Conservation (phyloP, 2,888 invertebrate species). For the Eupelmus urozonus region DNA sequence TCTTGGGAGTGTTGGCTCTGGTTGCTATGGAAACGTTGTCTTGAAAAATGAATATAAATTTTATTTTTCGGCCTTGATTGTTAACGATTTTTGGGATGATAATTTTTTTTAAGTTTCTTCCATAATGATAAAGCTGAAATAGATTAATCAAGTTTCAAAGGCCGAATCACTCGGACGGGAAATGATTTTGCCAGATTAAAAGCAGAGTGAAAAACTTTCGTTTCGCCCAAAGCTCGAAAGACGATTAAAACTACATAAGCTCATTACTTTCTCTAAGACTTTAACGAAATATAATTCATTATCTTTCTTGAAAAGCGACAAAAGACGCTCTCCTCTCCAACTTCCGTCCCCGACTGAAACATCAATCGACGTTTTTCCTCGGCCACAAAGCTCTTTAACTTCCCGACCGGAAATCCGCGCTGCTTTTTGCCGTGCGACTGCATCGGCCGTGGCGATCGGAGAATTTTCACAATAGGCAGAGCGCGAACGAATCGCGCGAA, state of each 20-base stretch:
- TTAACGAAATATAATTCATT: background rate
- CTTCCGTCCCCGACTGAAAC: too few relatives aligned
- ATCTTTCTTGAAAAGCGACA: too few relatives aligned
- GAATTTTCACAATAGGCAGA: slow-evolving; percentile 13
- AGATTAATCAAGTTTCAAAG: too few relatives aligned
- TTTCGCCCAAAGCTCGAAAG: background rate
- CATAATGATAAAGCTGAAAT: background rate
- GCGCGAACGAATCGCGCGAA: background rate
- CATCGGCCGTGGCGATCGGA: background rate
- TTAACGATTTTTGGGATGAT: background rate
- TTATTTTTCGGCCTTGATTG: background rate
- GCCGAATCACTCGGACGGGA: background rate
- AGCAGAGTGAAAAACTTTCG: slow-evolving; percentile 1
- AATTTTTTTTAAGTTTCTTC: background rate
- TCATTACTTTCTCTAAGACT: background rate
- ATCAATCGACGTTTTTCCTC: too few relatives aligned
- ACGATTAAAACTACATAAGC: slow-evolving; percentile 11
- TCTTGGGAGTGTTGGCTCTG: too few relatives aligned
- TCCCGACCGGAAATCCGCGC: too few relatives aligned
- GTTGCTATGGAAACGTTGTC: too few relatives aligned
- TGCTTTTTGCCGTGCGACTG: background rate
- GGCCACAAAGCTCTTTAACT: too few relatives aligned
- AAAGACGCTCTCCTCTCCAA: too few relatives aligned
- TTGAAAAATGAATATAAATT: too few relatives aligned
- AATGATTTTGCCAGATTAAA: slow-evolving; percentile 3